Base-by-base conservation (phyloP, 2,797 vertebrate genomes). In the Ctenopoma multispine region DNA sequence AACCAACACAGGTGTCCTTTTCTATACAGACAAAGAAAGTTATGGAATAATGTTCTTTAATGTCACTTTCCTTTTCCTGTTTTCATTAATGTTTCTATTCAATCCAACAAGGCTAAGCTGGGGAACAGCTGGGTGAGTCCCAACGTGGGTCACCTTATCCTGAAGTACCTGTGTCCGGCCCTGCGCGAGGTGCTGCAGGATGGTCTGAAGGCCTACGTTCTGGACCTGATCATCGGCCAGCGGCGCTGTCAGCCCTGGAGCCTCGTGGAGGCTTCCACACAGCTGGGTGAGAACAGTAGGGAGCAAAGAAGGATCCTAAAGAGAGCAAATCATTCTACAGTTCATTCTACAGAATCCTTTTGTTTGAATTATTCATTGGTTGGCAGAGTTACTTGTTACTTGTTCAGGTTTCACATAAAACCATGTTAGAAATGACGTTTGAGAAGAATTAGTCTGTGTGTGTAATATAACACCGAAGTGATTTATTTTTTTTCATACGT, bases 91-190 rank as follows among this genome's bases (percentile, higher is more conserved):
- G 14, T 44, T 60, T 58, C 24, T 70, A n/a, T 41, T 2, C 8
- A 5, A 7, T 4, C 2, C 60, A 38, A 3, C 40, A 92, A 99
- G 98, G 96, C 96, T 4, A 99, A 99, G 77, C 91, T 99, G 73
- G 98, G 98, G 13, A 99, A 99, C 92, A 99, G 97, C 84, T 98
- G 96, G 0, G 97, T 99, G 73, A 99, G 98, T 92, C 97, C 98
- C 55, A 99, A 99, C 0, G 95, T 99, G 64, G 97, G 97, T 5
- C 97, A 99, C 87, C 95, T 99, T 49, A 95, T 99, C 88, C 93
- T 99, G 86, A 99, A 99, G 89, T 99, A 99, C 89, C 91, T 99
- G 76, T 99, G 98, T 55, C 98, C 98, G 0, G 98, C 98, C 8
- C 94, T 99, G 73, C 93, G 84, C 4, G 95, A 95, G 4, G 89